Evolutionary conservation across 2,797 vertebrate genomes (phyloP), one percentile per base, ranked within the genome.

Genomic region (Decapterus maruadsi): DNA sequence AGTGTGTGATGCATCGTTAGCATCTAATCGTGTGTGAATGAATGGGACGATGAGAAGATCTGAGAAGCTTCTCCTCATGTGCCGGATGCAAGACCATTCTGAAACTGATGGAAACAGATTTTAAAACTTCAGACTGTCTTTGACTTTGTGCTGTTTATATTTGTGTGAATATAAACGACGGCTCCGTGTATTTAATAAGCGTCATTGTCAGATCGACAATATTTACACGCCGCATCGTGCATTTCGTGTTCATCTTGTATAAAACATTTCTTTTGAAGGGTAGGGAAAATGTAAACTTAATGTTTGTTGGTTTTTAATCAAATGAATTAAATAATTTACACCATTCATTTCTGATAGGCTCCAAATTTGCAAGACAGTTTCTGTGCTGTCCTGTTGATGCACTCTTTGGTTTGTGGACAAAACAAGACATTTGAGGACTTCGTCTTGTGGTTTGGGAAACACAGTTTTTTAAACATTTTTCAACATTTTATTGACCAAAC

Each of bases 281-380:
- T 16, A 68, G 4, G 26, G 22, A 45, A 6, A 1, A 20, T 40
- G 20, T 19, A 50, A 45, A 50, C 12, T 9, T 19, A 3, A 2
- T 20, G n/a, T 63, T 26, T 26, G 26, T 26, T 26, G 26, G 26
- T 26, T 26, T 26, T 26, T 26, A 26, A 26, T 26, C 26, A 26
- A 26, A 26, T 26, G 26, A 26, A 26, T 26, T 1, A 26, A 26
- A 7, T 29, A 36, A 3, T 57, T 45, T 46, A 26, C 26, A 26
- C 69, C 20, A 65, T 55, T 62, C 26, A 17, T 14, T 31, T 60
- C 66, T 50, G 13, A 7, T 43, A 36, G 71, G 17, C n/a, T 62
- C 13, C 16, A 64, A 46, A 77, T 53, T 5, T 29, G 4, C 2
- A 11, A 29, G 45, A 55, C 9, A 1, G 6, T 22, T 45, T 19